Evolutionary conservation across 1,140 invertebrate genomes (phyloP).

Genomic region (Bombyx mandarina): DNA sequence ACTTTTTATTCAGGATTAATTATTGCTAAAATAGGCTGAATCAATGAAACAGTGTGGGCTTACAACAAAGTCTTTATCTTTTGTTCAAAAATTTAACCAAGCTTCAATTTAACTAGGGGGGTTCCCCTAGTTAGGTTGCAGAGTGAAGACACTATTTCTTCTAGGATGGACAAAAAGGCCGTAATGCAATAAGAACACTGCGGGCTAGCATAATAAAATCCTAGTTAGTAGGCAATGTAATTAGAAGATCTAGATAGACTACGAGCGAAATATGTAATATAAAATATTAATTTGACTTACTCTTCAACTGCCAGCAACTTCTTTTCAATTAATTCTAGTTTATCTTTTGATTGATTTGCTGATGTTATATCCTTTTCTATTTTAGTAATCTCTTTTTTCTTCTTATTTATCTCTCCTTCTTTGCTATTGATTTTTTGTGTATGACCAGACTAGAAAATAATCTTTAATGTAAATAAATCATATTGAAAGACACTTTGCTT

Average conservation of each 20-base stretch:
- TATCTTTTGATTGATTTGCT: conserved; percentile 58
- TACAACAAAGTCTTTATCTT: too few species aligned
- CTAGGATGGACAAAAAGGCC: too few species aligned
- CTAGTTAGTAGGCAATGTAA: too few species aligned
- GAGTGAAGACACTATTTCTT: too few species aligned
- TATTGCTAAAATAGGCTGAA: too few species aligned
- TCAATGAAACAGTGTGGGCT: too few species aligned
- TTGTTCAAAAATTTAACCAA: too few species aligned
- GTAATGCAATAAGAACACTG: too few species aligned
- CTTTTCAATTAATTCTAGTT: conserved; percentile 62
- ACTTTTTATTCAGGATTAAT: too few species aligned
- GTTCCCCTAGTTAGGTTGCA: too few species aligned
- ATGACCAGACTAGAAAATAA: conserved; percentile 43
- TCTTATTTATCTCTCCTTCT: conserved; percentile 42
- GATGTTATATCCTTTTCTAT: conserved; percentile 51
- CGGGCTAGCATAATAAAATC: too few species aligned
- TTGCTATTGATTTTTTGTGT: conserved; percentile 64
- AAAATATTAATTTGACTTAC: conserved; percentile 42
- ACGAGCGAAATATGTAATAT: neutral
- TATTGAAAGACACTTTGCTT: neutral
- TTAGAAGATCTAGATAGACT: neutral
- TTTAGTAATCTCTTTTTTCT: conserved; percentile 46
- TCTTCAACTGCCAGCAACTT: conserved; percentile 69
- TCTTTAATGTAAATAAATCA: conserved; percentile 8
- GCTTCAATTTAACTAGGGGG: too few species aligned